Evolutionary conservation across 2,113 vertebrate species (phyloP).

Genomic region (Pituophis catenifer): DNA sequence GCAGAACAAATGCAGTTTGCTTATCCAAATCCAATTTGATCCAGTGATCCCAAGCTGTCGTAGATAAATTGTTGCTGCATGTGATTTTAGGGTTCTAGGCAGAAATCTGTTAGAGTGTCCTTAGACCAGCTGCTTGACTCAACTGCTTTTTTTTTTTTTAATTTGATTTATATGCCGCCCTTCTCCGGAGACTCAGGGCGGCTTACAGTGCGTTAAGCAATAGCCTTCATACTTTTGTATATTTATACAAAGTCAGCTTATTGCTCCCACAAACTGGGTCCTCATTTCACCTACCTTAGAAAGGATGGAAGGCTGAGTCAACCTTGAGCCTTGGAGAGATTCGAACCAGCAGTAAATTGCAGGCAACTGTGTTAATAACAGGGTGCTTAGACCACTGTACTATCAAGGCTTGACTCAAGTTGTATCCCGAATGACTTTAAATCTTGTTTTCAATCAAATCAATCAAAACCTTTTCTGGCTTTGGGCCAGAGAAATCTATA

Average conservation of each 20-base stretch:
- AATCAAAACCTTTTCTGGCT: neutral
- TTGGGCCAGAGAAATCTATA: neutral
- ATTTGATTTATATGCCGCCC: no score
- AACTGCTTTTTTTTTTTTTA: neutral
- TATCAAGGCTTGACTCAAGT: neutral
- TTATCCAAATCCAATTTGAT: neutral
- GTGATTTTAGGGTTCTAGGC: neutral
- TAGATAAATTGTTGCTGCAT: neutral
- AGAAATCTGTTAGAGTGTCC: neutral
- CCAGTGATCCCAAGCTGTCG: neutral
- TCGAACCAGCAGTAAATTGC: no score
- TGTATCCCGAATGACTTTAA: neutral
- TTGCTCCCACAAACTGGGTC: no score
- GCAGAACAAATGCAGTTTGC: neutral
- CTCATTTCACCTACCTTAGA: no score
- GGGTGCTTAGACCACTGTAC: no score
- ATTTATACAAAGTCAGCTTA: no score
- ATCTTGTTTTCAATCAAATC: neutral
- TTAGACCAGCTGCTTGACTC: neutral
- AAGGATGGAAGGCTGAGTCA: no score
- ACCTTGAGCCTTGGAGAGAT: no score
- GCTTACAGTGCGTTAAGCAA: no score
- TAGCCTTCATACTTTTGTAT: no score
- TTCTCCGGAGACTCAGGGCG: no score
- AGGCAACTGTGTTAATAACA: no score